Evolutionary conservation across 2,113 vertebrate species (phyloP), one percentile per base, ranked within the genome.

Genomic region (Heterotilapia buettikoferi): DNA sequence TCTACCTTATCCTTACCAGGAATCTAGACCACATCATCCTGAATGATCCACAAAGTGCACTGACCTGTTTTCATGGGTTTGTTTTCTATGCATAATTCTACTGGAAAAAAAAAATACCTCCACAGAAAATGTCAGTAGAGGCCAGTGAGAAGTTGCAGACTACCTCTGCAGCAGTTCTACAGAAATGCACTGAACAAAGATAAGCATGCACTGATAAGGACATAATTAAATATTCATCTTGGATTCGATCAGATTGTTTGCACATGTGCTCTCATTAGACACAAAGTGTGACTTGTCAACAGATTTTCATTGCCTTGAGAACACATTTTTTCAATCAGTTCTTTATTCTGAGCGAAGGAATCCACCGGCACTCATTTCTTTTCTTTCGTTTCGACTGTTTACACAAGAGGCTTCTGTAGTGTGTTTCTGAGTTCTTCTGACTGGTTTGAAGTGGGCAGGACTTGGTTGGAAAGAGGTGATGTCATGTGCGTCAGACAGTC

Each of bases 251-350:
- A 31, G 71, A 68, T 16, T 82, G 83, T 83, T 89, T 80, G 71
- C 66, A 89, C 16, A 59, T 87, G 88, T 52, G 73, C 53, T 83
- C 52, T 52, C 2, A 4, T 36, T 29, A 86, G 85, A 76, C 21
- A 31, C 33, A 13, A 26, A 40, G 24, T 66, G 36, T 54, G 71
- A 82, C 33, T 47, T 36, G 76, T 79, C 73, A 53, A 66, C 12
- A 29, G 56, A 21, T 40, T 80, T 84, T 73, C 81, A 89, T 82
- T 26, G 21, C 76, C 61, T 45, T 13, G 68, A 71, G 68, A 94
- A 87, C 85, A 89, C 21, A 29, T 80, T 92, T 87, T 73, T 21
- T 80, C 33, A 56, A 86, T 88, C n/a, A 61, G 16, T 63, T 19
- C 59, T 31, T 47, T 61, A 73, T 24, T 66, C 12, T 50, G 14